Evolutionary conservation across 1,140 invertebrate genomes (phyloP), one percentile per base, ranked within the genome.

Genomic region (Drosophila paulistorum): DNA sequence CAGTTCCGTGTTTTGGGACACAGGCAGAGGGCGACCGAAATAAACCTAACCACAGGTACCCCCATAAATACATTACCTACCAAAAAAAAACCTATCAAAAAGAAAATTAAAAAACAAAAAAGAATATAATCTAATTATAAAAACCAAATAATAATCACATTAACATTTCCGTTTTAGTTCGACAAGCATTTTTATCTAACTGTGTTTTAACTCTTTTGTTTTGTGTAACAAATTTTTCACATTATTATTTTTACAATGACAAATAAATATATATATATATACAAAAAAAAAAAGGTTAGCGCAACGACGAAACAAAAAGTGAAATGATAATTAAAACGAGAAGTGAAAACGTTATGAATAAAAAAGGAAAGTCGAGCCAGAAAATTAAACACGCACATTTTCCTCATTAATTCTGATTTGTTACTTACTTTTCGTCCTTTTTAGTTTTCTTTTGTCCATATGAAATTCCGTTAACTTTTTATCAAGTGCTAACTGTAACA

Each of bases 1-100:
- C 98, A 99, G 94, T 98, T 98, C 94, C 96, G 97, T 93, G 97
- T 98, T 92, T 95, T 97, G 93, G 97, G 97, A 92, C 96, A 98
- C 94, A 96, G 96, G 93, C 97, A 98, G 94, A 95, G 96, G 93
- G 95, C 96, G 93, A 96, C 96, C 93, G 96, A 96, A 94, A 97
- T 98, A 94, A 96, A 96, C 93, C 95, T 98, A 91, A 97, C 96
- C 92, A 98, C 97, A 97, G 97, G 97, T 98, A 96, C 95, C 94
- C 93, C 94, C 90, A 87, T 87, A 87, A 80, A 87, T 89, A 51
- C 45, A 51, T 51, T 51, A 51, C 45, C 45, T 87, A 79, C 63
- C 71, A 79, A 67, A 72, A 54, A 62, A 59, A 23, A 75, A 33
- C 14, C n/a, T 63, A 48, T 70, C 45, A 74, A 76, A 70, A 45